phyloP scores from a whole-genome alignment of 2,113 vertebrate species.

The Tyrannus savana region DNA sequence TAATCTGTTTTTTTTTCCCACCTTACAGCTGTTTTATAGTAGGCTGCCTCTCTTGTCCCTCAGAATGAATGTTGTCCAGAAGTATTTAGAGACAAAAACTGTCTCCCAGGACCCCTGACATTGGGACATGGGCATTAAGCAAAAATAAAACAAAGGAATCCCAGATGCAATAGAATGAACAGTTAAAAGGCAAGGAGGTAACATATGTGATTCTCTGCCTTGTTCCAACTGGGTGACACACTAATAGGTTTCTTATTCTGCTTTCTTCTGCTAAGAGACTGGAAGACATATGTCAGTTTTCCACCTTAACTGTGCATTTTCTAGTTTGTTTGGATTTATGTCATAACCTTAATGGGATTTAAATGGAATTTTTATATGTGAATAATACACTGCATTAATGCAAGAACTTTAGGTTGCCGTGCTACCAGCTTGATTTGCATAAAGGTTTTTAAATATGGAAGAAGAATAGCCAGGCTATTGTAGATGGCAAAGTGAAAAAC shows the following conservation, averaged over 20 bases:
- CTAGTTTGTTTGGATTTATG: conserved; percentile 85
- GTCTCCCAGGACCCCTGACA: conserved; percentile 49
- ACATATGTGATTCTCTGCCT: conserved; percentile 35
- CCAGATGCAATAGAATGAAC: not conserved
- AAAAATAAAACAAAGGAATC: conserved; percentile 43
- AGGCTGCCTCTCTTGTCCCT: not conserved
- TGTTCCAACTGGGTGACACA: conserved; percentile 35
- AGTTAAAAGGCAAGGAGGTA: conserved; percentile 36
- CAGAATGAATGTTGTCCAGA: conserved; percentile 28
- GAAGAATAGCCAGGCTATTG: conserved; percentile 67
- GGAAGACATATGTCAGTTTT: conserved; percentile 79
- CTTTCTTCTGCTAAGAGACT: conserved; percentile 51
- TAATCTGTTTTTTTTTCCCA: conserved; percentile 5
- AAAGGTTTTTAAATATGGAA: conserved; percentile 80
- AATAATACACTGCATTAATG: conserved; percentile 79
- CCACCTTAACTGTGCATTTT: conserved; percentile 78
- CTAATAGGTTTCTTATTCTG: conserved; percentile 61
- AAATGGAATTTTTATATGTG: conserved; percentile 83
- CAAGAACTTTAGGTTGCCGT: conserved; percentile 69
- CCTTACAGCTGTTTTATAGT: not conserved
- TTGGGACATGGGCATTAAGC: not conserved
- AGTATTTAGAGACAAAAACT: conserved; percentile 45
- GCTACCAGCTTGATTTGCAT: conserved; percentile 76
- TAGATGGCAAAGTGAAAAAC: conserved; percentile 51
- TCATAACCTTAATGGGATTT: conserved; percentile 84